These are phyloP conservation scores for Lypha dubia DNA, from an alignment of 2,888 invertebrate genomes.

Conservation along the genomic window DNA sequence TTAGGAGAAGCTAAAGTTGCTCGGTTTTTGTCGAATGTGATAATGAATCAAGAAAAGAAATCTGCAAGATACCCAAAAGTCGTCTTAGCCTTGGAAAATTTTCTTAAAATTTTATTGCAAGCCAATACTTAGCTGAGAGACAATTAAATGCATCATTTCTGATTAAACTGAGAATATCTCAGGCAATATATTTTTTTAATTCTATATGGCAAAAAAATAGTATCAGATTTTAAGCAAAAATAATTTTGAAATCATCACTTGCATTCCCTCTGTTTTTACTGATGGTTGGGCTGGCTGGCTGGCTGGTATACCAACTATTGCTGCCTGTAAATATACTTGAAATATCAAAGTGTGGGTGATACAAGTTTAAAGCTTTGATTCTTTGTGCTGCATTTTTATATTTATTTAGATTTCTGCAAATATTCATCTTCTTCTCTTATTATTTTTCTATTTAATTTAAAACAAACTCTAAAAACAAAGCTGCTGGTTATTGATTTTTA, in stretches of 20 bases:
- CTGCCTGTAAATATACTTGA: constrained; percentile 13
- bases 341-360: constrained; percentile 59
- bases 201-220: not conserved
- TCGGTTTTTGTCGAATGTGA: too few relatives aligned
- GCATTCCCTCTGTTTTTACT: constrained; percentile 33
- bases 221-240: not conserved
- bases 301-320: not conserved
- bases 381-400: not conserved
- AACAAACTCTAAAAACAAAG: not conserved
- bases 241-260: constrained; percentile 42
- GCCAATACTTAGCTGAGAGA: constrained; percentile 19
- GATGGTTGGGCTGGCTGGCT: not conserved
- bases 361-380: constrained; percentile 50
- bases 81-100: not conserved
- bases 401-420: constrained; percentile 26
- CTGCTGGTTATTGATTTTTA: constrained; percentile 59
- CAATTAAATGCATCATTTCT: constrained; percentile 68
- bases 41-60: too few relatives aligned
- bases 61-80: too few relatives aligned
- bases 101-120: not conserved
- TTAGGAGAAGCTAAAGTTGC: too few relatives aligned
- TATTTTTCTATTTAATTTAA: not conserved
- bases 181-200: constrained; percentile 28
- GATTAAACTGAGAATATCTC: constrained; percentile 58
- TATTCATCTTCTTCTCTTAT: constrained; percentile 44